Evolutionary conservation across 2,888 invertebrate genomes (phyloP).

Genomic region (Cosmorhoe ocellata): DNA sequence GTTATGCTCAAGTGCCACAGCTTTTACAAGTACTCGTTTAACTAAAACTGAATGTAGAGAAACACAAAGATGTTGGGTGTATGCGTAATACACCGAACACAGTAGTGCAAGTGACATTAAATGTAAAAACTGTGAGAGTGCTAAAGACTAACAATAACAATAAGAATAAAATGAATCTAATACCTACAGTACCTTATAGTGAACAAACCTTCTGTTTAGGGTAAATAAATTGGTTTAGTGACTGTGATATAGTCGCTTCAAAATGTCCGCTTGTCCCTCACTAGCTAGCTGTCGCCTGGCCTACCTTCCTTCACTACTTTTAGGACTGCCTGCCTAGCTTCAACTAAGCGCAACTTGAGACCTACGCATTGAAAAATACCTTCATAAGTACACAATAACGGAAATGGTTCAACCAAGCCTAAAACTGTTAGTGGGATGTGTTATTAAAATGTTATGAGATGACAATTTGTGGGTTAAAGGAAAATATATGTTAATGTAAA

Average conservation of each 20-base stretch:
- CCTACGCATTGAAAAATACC: constrained; percentile 77
- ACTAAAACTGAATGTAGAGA: constrained; percentile 28
- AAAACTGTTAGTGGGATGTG: constrained; percentile 18
- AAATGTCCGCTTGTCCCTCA: constrained; percentile 71
- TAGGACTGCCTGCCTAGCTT: constrained; percentile 79
- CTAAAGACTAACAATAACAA: constrained; percentile 55
- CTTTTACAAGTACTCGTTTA: constrained; percentile 48
- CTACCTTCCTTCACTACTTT: constrained; percentile 68
- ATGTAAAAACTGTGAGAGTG: constrained; percentile 75
- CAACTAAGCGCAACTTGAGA: constrained; percentile 77
- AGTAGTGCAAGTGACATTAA: constrained; percentile 40
- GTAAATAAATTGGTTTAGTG: constrained; percentile 53
- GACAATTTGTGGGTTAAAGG: constrained; percentile 3
- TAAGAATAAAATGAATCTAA: constrained; percentile 44
- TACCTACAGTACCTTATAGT: constrained; percentile 70
- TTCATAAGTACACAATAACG: constrained; percentile 49
- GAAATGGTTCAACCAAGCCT: constrained; percentile 15
- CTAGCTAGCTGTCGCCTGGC: constrained; percentile 70
- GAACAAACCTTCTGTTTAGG: constrained; percentile 64
- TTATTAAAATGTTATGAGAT: constrained; percentile 4
- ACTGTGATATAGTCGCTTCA: constrained; percentile 61
- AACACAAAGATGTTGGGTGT: constrained; percentile 32
- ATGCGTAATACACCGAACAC: constrained; percentile 32
- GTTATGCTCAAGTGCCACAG: constrained; percentile 56
- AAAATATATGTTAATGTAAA: neutral